Evolutionary conservation across 2,113 vertebrate species (phyloP), one percentile per base, ranked within the genome.

Genomic region (Acanthochromis polyacanthus): DNA sequence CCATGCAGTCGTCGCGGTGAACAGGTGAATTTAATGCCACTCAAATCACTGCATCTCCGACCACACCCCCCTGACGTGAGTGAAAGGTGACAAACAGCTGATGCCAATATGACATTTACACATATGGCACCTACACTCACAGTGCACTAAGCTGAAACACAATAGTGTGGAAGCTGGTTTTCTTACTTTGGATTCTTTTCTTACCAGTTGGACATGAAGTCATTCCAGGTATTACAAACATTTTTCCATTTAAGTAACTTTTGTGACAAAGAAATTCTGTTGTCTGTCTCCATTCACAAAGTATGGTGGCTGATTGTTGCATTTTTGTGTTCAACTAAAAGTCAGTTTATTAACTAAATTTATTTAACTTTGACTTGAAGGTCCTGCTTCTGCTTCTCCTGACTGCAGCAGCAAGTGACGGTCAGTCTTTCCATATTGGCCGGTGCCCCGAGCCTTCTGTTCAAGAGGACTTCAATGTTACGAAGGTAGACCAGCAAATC

Each of bases 381-480:
- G 70, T 88, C 4, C 55, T 85, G 73, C 55, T 61, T 16, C 14
- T 50, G 0, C 3, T 87, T 1, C 43, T 78, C 14, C 28, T 86
- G 60, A 53, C 66, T 12, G 65, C 80, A 6, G 30, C 19, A 0
- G 22, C 65, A 12, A 52, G 23, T 25, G 32, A 78, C 0, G n/a
- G 10, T 45, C 89, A 91, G 80, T 80, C 85, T 28, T 75, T 88
- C 58, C 81, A 85, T 36, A 0, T 9, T 0, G 83, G 81, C 0
- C 14, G 2, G 0, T 89, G 88, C 14, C 85, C 81, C 0, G 25
- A 14, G 7, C 80, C 81, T 0, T 3, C 72, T 1, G 69, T 87
- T 7, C 89, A 90, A 20, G 63, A 74, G 19, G 30, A 90, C 55
- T 91, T 91, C 52, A 80, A 85, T 0, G 5, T 87, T 15, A 52